phyloP scores from a whole-genome alignment of 2,888 invertebrate genomes.

The Drosophila kambysellisi region DNA sequence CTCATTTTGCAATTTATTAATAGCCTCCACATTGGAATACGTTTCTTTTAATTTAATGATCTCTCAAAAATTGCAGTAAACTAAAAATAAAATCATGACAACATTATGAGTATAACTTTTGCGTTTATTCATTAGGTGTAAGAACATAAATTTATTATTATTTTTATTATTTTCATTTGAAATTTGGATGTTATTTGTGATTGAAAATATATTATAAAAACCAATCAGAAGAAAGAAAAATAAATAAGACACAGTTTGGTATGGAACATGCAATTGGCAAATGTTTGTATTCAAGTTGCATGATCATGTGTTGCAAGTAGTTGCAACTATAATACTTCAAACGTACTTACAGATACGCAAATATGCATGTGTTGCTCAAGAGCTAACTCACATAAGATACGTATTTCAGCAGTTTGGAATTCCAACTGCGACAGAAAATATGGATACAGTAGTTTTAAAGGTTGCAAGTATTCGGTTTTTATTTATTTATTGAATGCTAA shows the following conservation, averaged over 20 bases:
- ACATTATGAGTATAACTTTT: conserved; percentile 25
- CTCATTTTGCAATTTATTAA: not conserved
- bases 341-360: conserved; percentile 29
- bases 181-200: conserved; percentile 55
- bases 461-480: conserved; percentile 40
- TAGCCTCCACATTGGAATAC: conserved; percentile 1
- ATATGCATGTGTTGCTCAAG: conserved; percentile 2
- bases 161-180: conserved; percentile 18
- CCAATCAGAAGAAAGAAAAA: conserved; percentile 15
- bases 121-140: conserved; percentile 37
- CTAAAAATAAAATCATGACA: conserved; percentile 11
- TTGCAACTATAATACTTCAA: conserved; percentile 1
- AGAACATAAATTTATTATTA: not conserved
- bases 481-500: conserved; percentile 57
- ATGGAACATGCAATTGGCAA: conserved; percentile 6
- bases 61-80: conserved; percentile 25
- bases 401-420: not conserved
- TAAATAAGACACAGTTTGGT: conserved; percentile 15
- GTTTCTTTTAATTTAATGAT: conserved; percentile 32
- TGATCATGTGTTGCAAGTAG: conserved; percentile 3
- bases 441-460: conserved; percentile 1
- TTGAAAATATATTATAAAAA: conserved; percentile 30
- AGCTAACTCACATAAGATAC: conserved; percentile 3
- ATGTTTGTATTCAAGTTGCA: conserved; percentile 4
- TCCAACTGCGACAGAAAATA: conserved; percentile 1